phyloP scores from a whole-genome alignment of 2,797 vertebrate species.

The Molossus molossus region DNA sequence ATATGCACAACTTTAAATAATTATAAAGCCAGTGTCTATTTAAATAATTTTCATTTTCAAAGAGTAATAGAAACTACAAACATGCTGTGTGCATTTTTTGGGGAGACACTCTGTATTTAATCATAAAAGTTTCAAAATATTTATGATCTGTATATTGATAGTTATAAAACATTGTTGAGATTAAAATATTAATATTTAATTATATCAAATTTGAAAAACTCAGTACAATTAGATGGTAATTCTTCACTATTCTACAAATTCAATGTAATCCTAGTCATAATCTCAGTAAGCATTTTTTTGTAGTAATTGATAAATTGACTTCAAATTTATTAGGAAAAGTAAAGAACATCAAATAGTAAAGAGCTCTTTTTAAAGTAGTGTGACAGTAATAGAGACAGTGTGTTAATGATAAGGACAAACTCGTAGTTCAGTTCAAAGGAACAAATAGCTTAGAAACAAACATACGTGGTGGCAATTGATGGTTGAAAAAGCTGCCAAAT shows the following conservation, averaged over 20 bases:
- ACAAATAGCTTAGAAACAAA: neutral
- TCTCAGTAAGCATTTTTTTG: neutral
- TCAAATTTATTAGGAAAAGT: slow-evolving; percentile 30
- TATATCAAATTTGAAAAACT: neutral
- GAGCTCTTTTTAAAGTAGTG: neutral
- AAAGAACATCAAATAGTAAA: neutral
- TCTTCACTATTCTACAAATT: neutral
- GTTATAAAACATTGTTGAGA: neutral
- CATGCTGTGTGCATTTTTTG: no score
- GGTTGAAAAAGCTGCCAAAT: neutral
- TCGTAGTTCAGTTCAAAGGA: neutral
- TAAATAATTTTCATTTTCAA: no score
- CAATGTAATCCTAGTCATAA: neutral
- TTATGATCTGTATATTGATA: neutral
- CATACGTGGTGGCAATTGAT: neutral
- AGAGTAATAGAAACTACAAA: no score
- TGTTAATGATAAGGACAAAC: neutral
- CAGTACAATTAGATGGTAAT: neutral
- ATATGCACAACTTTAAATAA: no score
- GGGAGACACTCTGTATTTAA: neutral
- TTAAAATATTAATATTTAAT: neutral
- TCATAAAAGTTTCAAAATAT: neutral
- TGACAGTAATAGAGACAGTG: neutral
- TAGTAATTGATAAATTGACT: neutral
- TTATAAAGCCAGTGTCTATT: no score